Base-by-base conservation (phyloP, 2,888 invertebrate species). In the Meiosimyza platycephala region DNA sequence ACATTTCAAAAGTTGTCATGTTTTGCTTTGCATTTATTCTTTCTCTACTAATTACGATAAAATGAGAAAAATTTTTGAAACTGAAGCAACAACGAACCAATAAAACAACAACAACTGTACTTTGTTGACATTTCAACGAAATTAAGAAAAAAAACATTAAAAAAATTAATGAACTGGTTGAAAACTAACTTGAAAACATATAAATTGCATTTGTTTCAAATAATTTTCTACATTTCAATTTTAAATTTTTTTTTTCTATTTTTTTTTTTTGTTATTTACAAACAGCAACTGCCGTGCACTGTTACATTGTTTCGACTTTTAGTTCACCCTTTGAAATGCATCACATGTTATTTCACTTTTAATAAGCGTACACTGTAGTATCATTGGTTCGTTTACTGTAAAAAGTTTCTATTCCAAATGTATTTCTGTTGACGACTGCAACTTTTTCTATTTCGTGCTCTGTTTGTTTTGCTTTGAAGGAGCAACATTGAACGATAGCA, bases 1-100 rank as follows among this genome's bases (percentile, higher is more conserved):
- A 52, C 51, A 12, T 64, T 50, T 52, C n/a, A 64, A 64, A 64
- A 64, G n/a, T 22, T 51, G 50, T 64, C 64, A 64, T 64, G 51
- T 51, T 64, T 16, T 6, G 50, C 22, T 62, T 13, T 13, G 13
- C 28, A 28, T 64, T 22, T 50, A 51, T 28, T 50, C 15, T 9
- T 9, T 2, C 28, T 13, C 52, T 16, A 6, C 22, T 51, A 64
- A 51, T 51, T 51, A 48, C 18, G 15, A 33, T 6, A 51, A 64
- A 51, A 22, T 11, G 18, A 5, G 18, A 11, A 28, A 12, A n/a
- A n/a, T 16, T 15, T 11, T 15, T 57, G 57, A 57, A 22, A 13
- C 15, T 13, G 4, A 3, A 1, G 5, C 55, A 55, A 55, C 18
- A 6, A 55, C 1, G 7, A 28, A 57, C 11, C 12, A 55, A 55